Conservation (phyloP, 1,140 invertebrate species). For the Mycetomoellerius zeteki region DNA sequence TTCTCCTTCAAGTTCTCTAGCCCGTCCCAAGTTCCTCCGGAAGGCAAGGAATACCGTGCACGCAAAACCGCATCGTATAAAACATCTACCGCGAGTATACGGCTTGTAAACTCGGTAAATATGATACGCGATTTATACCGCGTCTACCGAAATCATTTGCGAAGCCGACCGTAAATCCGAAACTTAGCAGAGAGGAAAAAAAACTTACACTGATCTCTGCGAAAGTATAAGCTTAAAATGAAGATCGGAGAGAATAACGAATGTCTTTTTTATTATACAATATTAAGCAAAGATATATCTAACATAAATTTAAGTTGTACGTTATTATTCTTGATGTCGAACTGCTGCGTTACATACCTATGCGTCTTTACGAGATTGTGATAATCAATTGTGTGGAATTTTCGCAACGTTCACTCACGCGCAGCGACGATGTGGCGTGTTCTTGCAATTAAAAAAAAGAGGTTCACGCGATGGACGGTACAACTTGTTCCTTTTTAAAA, state of each 20-base stretch:
- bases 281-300: constrained; percentile 26
- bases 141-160: constrained; percentile 47
- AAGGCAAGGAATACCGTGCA: constrained; percentile 8
- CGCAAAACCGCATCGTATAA: constrained; percentile 43
- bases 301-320: not conserved
- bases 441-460: constrained; percentile 19
- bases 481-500: constrained; percentile 49
- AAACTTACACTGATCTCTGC: constrained; percentile 4
- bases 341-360: too few species aligned
- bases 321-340: not conserved
- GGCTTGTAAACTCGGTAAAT: constrained; percentile 58
- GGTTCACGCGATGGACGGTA: not conserved
- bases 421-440: not conserved
- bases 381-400: not conserved
- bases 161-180: constrained; percentile 48
- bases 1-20: constrained; percentile 17
- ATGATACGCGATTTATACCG: constrained; percentile 41
- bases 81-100: constrained; percentile 16
- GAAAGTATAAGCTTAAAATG: constrained; percentile 20
- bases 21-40: constrained; percentile 55
- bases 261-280: constrained; percentile 23
- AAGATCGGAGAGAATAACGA: not conserved
- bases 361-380: not conserved
- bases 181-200: constrained; percentile 7
- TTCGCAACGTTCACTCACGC: constrained; percentile 1